These are phyloP conservation scores for Cloeon dipterum DNA, from an alignment of 2,888 invertebrate species.

Conservation along the genomic window DNA sequence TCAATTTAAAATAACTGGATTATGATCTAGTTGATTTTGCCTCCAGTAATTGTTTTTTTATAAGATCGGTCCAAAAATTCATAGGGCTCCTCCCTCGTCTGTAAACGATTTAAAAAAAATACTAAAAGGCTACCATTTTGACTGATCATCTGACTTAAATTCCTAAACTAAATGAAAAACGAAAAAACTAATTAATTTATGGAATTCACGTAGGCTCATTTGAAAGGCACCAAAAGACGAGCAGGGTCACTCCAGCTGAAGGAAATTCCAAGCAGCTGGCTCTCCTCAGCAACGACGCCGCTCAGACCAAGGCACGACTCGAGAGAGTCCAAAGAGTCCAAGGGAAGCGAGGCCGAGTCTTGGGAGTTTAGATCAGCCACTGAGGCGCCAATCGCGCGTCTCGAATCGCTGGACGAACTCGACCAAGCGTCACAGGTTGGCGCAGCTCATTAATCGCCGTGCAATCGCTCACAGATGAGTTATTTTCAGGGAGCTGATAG, in stretches of 20 bases:
- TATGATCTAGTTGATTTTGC: too few relatives aligned
- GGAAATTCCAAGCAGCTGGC: background rate
- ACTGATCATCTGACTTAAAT: too few relatives aligned
- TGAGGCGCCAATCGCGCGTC: constrained; percentile 34
- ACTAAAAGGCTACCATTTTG: too few relatives aligned
- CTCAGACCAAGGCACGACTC: background rate
- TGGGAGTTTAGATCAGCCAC: constrained; percentile 11
- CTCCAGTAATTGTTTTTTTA: too few relatives aligned
- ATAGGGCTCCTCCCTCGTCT: too few relatives aligned
- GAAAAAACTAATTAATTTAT: too few relatives aligned
- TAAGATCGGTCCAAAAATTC: too few relatives aligned
- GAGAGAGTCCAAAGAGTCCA: constrained; percentile 2
- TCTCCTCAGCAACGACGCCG: background rate
- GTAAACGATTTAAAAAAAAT: too few relatives aligned
- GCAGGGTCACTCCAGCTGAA: background rate
- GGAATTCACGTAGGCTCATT: background rate
- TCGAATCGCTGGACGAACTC: constrained; percentile 38
- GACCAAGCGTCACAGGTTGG: constrained; percentile 15
- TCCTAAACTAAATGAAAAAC: too few relatives aligned
- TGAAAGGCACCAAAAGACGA: background rate
- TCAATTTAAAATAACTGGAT: too few relatives aligned
- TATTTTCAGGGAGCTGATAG: too few relatives aligned
- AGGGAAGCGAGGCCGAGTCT: constrained; percentile 11
- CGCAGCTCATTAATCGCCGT: background rate
- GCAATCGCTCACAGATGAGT: too few relatives aligned